A percentile compares a stretch with the other conserved stretches of the same genome.
Evolutionary conservation across 2,113 vertebrate genomes (phyloP).

Genomic region (Myotis brandtii): DNA sequence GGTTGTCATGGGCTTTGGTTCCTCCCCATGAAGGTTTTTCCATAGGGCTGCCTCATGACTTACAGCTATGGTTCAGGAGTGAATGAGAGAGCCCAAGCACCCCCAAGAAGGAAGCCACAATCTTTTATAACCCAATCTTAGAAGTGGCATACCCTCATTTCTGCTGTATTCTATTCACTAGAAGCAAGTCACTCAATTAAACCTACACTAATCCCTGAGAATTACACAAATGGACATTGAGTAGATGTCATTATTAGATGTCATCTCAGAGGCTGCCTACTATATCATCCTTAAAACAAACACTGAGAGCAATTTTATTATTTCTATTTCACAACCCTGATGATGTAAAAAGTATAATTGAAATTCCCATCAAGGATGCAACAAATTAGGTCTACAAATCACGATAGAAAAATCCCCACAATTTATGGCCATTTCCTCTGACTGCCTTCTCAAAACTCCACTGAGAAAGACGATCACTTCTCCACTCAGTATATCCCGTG

Average conservation of each 20-base stretch:
- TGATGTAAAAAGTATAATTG: not conserved
- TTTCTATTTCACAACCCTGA: slow-evolving; percentile 4
- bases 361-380: not conserved
- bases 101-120: not conserved
- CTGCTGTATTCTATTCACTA: not conserved
- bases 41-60: not conserved
- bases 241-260: not conserved
- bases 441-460: not conserved
- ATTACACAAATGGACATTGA: not conserved
- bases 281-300: not conserved
- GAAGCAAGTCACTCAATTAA: not conserved
- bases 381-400: not conserved
- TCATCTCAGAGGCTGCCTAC: not conserved
- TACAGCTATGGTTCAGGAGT: not conserved
- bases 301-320: not conserved
- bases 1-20: not conserved
- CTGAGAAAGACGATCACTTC: not conserved
- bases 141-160: not conserved
- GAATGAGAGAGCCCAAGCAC: not conserved
- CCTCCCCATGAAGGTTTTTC: not conserved
- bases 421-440: not conserved
- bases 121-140: not conserved
- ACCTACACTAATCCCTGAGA: not conserved
- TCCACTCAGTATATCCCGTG: not conserved
- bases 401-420: not conserved